Base-by-base conservation (phyloP, 2,888 invertebrate species). In the Cheiracanthium punctorium region DNA sequence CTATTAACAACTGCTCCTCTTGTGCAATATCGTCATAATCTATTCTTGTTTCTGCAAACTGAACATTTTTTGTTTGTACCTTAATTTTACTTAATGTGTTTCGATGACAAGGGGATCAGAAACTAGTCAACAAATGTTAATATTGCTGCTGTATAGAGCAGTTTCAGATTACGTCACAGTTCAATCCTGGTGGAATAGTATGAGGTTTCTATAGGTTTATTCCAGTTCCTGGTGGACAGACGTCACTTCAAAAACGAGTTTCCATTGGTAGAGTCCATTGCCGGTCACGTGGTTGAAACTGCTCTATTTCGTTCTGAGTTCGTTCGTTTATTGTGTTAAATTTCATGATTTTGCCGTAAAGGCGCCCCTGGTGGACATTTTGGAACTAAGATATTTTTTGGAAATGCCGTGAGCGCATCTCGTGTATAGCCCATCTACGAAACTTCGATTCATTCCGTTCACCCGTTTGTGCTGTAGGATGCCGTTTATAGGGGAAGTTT, bases 71-170 rank as follows among this genome's bases (percentile, higher is more conserved):
- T 10, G 24, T 72, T 72, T 30, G 4, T 72, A 17, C 72, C 30
- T 52, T 30, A 72, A 41, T 0, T 52, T 52, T 30, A 72, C 30
- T 48, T 48, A 72, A 72, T 30, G 30, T 52, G 52, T 14, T 52
- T 72, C 32, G 48, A 72, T 72, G 29, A 29, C 70, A 71, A 71
- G 70, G 1, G 37, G 24, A 71, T 71, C 41, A 71, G 20, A 71
- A 37, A 41, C 41, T 28, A 71, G 0, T 24, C 37, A 71, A 41
- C 41, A 41, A 71, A 71, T 41, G 28, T 72, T 72, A 2, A 72
- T 30, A 72, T 48, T 48, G 72, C 30, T 73, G 30, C n/a, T 58
- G 30, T 32, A 58, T 58, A n/a, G n/a, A n/a, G n/a, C n/a, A n/a
- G n/a, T n/a, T n/a, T n/a, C n/a, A n/a, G n/a, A n/a, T n/a, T n/a